Percentiles rank a stretch among this genome's conserved stretches.
These are phyloP conservation scores for Subacronicta megacephala DNA, from an alignment of 2,888 invertebrate genomes.

Conservation along the genomic window DNA sequence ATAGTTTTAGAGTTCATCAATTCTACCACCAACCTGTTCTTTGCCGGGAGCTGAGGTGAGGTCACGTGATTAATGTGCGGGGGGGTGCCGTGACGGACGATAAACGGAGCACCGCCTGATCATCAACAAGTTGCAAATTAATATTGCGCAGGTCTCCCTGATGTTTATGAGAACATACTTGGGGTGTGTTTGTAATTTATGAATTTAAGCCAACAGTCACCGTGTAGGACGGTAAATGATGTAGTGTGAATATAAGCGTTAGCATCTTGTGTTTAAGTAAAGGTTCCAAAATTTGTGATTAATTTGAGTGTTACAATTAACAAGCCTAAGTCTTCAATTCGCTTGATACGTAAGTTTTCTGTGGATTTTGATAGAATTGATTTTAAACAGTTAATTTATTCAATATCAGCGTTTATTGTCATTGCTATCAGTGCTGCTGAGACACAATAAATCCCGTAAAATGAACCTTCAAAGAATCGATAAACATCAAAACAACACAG, in stretches of 20 bases:
- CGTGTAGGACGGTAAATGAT: constrained; percentile 26
- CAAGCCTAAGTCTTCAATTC: neutral
- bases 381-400: too few species aligned
- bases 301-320: neutral
- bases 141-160: constrained; percentile 71
- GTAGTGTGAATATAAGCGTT: constrained; percentile 28
- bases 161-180: constrained; percentile 69
- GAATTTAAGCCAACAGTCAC: constrained; percentile 41
- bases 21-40: constrained; percentile 57
- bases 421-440: too few species aligned
- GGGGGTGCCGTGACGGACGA: constrained; percentile 76
- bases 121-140: constrained; percentile 90
- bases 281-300: neutral
- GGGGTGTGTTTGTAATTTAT: constrained; percentile 55
- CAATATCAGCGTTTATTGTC: too few species aligned
- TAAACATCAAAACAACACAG: constrained; percentile 12
- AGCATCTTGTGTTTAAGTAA: neutral
- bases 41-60: constrained; percentile 72
- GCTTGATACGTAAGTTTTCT: neutral
- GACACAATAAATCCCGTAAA: too few species aligned
- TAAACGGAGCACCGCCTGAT: constrained; percentile 77
- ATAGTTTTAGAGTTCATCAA: constrained; percentile 16
- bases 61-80: constrained; percentile 86
- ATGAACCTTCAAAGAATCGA: neutral
- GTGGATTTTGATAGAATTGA: too few species aligned